Percentiles rank a stretch among this genome's conserved stretches.
These are phyloP conservation scores for Euplagia quadripunctaria DNA, from an alignment of 2,888 invertebrate species.

Conservation along the genomic window DNA sequence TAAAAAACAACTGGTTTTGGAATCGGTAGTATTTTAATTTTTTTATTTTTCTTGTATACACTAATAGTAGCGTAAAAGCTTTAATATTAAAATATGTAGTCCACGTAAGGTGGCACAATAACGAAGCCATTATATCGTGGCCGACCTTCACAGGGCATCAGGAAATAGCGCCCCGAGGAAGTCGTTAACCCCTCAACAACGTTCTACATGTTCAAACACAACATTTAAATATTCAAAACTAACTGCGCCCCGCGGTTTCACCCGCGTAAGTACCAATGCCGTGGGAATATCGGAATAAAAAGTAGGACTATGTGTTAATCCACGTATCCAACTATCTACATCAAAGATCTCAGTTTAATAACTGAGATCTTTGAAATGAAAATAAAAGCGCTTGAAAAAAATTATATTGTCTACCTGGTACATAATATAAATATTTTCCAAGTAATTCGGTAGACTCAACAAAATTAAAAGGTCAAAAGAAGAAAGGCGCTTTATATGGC, in stretches of 20 bases:
- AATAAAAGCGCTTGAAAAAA: too few species aligned
- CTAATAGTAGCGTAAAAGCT: not conserved
- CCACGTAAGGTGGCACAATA: constrained; percentile 30
- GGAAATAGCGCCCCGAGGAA: constrained; percentile 69
- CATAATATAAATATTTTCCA: too few species aligned
- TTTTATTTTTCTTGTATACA: not conserved
- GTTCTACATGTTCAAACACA: constrained; percentile 46
- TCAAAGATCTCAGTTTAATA: too few species aligned
- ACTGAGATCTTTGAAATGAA: too few species aligned
- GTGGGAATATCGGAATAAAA: too few species aligned
- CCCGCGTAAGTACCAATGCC: too few species aligned
- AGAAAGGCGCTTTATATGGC: not conserved
- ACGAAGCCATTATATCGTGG: constrained; percentile 35
- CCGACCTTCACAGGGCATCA: constrained; percentile 57
- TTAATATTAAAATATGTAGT: not conserved
- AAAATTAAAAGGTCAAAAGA: not conserved
- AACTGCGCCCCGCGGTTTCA: not conserved
- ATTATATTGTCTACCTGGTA: not conserved
- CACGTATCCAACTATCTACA: too few species aligned
- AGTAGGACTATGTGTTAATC: too few species aligned
- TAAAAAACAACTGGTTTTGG: too few species aligned
- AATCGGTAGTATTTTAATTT: too few species aligned
- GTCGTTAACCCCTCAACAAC: constrained; percentile 62
- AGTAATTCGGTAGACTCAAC: too few species aligned
- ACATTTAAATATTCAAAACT: constrained; percentile 30